phyloP scores from a whole-genome alignment of 2,113 vertebrate species.

The Vulpes vulpes region DNA sequence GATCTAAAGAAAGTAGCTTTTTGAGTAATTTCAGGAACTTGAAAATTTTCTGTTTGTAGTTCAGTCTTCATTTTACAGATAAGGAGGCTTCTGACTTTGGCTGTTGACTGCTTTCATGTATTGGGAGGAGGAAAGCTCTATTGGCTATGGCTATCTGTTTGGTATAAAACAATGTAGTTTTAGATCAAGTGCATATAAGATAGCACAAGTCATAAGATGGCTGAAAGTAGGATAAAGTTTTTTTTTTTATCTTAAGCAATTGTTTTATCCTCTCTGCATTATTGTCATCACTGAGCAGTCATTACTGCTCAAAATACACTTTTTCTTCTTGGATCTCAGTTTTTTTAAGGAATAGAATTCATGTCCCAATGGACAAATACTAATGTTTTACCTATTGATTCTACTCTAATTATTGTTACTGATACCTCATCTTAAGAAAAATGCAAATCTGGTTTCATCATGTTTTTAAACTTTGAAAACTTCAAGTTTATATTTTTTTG shows the following conservation, averaged over 20 bases:
- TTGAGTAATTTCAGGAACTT: not conserved
- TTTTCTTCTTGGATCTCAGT: not conserved
- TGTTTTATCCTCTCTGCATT: not conserved
- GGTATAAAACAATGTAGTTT: not conserved
- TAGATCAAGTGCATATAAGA: not conserved
- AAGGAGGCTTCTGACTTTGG: not conserved
- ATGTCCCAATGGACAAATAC: not conserved
- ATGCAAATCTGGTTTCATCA: not conserved
- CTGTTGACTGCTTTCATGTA: not conserved
- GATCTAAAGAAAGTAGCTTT: not conserved
- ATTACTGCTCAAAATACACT: not conserved
- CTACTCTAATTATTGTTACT: constrained; percentile 30
- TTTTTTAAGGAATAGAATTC: constrained; percentile 53
- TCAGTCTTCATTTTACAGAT: not conserved
- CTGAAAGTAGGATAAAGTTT: not conserved
- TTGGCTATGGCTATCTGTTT: not conserved
- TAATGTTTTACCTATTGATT: constrained; percentile 31
- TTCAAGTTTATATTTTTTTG: constrained; percentile 31
- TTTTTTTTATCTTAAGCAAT: not conserved
- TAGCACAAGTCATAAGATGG: not conserved
- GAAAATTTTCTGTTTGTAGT: not conserved
- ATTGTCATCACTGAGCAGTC: not conserved
- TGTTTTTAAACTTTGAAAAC: constrained; percentile 54
- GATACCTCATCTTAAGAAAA: constrained; percentile 1
- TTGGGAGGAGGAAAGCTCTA: not conserved